phyloP scores from a whole-genome alignment of 2,888 invertebrate genomes.

The Parnassius smintheus region DNA sequence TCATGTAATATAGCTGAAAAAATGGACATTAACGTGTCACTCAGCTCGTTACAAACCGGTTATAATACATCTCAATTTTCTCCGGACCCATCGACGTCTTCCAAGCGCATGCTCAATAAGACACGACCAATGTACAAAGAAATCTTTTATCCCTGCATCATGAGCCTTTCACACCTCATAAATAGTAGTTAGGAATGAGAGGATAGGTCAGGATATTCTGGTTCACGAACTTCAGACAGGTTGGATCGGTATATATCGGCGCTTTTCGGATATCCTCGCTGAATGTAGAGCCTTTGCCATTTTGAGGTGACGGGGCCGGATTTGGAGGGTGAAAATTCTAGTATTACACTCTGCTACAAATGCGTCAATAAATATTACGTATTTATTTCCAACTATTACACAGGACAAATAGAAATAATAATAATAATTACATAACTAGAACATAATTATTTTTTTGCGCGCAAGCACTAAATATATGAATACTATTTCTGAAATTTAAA shows the following conservation, averaged over 20 bases:
- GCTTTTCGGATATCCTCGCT: constrained; percentile 43
- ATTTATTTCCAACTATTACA: no score
- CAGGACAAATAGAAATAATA: no score
- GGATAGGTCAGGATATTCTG: constrained; percentile 39
- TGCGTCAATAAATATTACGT: no score
- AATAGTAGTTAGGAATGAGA: constrained; percentile 33
- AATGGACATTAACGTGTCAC: constrained; percentile 1
- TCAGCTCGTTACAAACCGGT: constrained; percentile 23
- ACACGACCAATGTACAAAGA: constrained; percentile 40
- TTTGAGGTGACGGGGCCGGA: constrained; percentile 38
- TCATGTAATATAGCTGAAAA: neutral
- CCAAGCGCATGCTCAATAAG: constrained; percentile 51
- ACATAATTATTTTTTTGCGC: no score
- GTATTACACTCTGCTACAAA: neutral
- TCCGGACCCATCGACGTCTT: constrained; percentile 41
- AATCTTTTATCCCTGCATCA: constrained; percentile 35
- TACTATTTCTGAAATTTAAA: no score
- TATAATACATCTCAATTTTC: constrained; percentile 31
- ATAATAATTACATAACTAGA: no score
- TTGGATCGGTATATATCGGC: constrained; percentile 45
- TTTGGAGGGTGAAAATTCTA: constrained; percentile 25
- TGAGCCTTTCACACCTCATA: constrained; percentile 38
- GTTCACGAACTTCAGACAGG: constrained; percentile 52
- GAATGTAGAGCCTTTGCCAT: constrained; percentile 41
- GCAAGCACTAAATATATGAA: no score